Conservation (phyloP, 2,797 vertebrate species). For the Smutsia gigantea region DNA sequence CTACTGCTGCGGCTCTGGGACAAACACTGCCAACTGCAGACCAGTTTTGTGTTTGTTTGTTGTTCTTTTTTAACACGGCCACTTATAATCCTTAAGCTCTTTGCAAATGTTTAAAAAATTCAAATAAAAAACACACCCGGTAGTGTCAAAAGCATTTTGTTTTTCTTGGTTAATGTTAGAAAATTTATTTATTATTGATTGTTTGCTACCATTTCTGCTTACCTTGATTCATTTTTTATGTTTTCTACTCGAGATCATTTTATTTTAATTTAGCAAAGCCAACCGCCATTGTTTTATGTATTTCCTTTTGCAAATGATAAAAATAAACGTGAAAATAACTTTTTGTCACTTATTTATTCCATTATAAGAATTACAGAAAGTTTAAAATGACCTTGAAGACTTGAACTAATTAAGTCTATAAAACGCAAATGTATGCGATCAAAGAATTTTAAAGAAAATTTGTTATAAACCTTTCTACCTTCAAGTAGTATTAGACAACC, state of each 20-base stretch:
- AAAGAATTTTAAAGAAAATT: background rate
- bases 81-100: slow-evolving; percentile 88
- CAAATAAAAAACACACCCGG: slow-evolving; percentile 62
- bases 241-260: slow-evolving; percentile 87
- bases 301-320: slow-evolving; percentile 79
- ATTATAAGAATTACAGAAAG: background rate
- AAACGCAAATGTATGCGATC: background rate
- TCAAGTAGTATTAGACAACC: background rate
- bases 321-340: slow-evolving; percentile 82
- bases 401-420: background rate
- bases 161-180: slow-evolving; percentile 88
- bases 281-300: slow-evolving; percentile 93
- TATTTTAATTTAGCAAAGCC: slow-evolving; percentile 88
- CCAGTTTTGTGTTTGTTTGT: slow-evolving; percentile 75
- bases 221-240: slow-evolving; percentile 84
- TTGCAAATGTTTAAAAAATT: slow-evolving; percentile 74
- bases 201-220: slow-evolving; percentile 89
- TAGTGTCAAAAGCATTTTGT: slow-evolving; percentile 89
- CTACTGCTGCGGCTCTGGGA: slow-evolving; percentile 73
- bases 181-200: slow-evolving; percentile 95
- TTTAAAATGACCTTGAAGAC: background rate
- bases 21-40: slow-evolving; percentile 92
- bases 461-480: background rate
- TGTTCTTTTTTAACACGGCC: slow-evolving; percentile 87
- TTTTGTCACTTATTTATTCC: slow-evolving; percentile 52